phyloP scores from a whole-genome alignment of 2,113 vertebrate genomes.

The Pygoscelis adeliae region DNA sequence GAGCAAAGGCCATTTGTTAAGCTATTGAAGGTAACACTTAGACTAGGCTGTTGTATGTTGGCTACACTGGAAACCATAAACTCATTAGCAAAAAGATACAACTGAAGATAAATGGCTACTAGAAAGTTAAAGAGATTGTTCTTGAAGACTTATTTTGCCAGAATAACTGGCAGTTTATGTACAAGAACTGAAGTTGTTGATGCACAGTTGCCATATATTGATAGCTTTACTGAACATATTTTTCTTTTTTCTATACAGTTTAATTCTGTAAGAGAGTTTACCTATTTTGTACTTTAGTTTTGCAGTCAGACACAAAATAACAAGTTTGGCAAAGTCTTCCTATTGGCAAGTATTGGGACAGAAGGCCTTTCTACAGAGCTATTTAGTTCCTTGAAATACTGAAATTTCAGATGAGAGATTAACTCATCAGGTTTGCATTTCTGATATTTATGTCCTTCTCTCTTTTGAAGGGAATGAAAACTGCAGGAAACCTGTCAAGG shows the following conservation, averaged over 20 bases:
- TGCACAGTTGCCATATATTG: background rate
- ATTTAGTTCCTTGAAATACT: background rate
- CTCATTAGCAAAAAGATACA: background rate
- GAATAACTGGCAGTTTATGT: background rate
- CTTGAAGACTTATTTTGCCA: background rate
- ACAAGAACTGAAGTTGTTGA: background rate
- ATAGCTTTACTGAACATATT: background rate
- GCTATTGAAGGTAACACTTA: background rate
- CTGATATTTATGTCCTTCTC: background rate
- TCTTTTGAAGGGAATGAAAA: constrained; percentile 68
- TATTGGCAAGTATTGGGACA: background rate
- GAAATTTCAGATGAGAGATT: background rate
- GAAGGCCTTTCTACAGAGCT: background rate
- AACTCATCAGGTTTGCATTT: background rate
- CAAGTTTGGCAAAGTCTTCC: background rate
- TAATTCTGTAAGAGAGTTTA: background rate
- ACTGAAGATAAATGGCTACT: background rate
- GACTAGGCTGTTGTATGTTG: background rate
- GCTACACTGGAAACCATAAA: background rate
- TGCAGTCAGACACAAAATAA: background rate
- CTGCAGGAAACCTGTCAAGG: constrained; percentile 16
- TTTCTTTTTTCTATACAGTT: background rate
- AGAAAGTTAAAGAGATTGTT: background rate
- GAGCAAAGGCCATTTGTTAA: background rate
- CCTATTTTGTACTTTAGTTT: background rate